Percentiles rank a stretch among this genome's conserved stretches.
These are phyloP conservation scores for Sphaerophoria taeniata DNA, from an alignment of 2,888 invertebrate species.

Conservation along the genomic window DNA sequence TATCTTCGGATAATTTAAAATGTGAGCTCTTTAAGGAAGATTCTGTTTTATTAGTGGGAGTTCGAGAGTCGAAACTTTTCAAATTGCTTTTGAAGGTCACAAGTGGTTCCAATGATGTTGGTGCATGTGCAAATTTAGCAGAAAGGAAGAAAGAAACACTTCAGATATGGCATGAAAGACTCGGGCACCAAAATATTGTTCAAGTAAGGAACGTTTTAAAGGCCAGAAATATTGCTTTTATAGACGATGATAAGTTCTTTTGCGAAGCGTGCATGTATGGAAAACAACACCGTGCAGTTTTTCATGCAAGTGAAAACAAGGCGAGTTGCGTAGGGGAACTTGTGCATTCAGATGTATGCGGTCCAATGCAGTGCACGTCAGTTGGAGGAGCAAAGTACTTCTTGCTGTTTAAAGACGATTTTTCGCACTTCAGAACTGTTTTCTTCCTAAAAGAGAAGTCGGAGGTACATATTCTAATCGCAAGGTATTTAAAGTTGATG, in stretches of 20 bases:
- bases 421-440: slow-evolving; percentile 66
- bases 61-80: neutral
- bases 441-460: slow-evolving; percentile 74
- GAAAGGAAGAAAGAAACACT: neutral
- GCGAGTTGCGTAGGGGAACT: slow-evolving; percentile 7
- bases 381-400: slow-evolving; percentile 70
- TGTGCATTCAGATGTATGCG: slow-evolving; percentile 11
- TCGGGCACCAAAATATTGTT: slow-evolving; percentile 1
- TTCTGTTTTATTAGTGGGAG: neutral
- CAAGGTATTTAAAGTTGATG: slow-evolving; percentile 64
- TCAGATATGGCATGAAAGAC: slow-evolving; percentile 3
- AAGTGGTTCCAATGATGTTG: neutral
- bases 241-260: neutral
- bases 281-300: slow-evolving; percentile 13
- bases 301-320: neutral
- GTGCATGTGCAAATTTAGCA: slow-evolving; percentile 23
- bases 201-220: slow-evolving; percentile 8
- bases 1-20: slow-evolving; percentile 21
- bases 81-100: slow-evolving; percentile 3
- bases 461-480: slow-evolving; percentile 54
- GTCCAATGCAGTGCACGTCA: neutral
- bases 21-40: slow-evolving; percentile 29
- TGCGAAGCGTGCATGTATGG: slow-evolving; percentile 23
- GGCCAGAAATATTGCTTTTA: slow-evolving; percentile 12
- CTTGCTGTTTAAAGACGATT: slow-evolving; percentile 73